A percentile compares a stretch with the other conserved stretches of the same genome.
Conservation (phyloP, 1,140 invertebrate species). For the Ganaspis sp. region DNA sequence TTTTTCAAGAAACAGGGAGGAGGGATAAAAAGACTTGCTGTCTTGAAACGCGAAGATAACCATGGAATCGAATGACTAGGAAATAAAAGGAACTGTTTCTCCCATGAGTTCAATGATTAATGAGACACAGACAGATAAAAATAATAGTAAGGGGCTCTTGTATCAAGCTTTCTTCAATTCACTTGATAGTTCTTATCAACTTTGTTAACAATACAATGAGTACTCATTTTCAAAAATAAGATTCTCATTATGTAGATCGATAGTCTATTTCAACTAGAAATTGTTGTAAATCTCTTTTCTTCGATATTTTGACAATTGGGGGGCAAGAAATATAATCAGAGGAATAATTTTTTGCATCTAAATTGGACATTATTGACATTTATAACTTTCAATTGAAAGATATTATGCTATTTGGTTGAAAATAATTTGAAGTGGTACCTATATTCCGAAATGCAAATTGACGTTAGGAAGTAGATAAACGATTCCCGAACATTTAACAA, state of each 20-base stretch:
- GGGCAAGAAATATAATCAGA: too few species aligned
- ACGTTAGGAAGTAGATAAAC: background rate
- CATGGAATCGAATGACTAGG: conserved; percentile 4
- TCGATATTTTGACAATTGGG: too few species aligned
- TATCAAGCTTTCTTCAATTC: background rate
- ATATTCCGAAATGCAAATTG: background rate
- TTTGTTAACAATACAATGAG: background rate
- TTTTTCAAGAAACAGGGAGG: background rate
- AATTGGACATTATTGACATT: too few species aligned
- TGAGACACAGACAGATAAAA: conserved; percentile 11
- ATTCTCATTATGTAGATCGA: too few species aligned
- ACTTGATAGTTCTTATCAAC: background rate
- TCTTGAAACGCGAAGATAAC: conserved; percentile 22
- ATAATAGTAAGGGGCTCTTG: background rate
- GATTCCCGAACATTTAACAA: background rate
- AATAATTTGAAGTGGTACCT: background rate
- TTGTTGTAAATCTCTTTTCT: too few species aligned
- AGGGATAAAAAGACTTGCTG: background rate
- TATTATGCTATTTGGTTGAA: background rate
- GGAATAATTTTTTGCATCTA: too few species aligned
- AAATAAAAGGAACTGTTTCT: conserved; percentile 3
- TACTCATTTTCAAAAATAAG: too few species aligned
- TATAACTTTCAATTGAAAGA: too few species aligned
- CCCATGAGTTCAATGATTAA: conserved; percentile 10
- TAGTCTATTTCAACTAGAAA: too few species aligned